Conservation (phyloP, 2,797 vertebrate genomes). For the Falco columbarius region DNA sequence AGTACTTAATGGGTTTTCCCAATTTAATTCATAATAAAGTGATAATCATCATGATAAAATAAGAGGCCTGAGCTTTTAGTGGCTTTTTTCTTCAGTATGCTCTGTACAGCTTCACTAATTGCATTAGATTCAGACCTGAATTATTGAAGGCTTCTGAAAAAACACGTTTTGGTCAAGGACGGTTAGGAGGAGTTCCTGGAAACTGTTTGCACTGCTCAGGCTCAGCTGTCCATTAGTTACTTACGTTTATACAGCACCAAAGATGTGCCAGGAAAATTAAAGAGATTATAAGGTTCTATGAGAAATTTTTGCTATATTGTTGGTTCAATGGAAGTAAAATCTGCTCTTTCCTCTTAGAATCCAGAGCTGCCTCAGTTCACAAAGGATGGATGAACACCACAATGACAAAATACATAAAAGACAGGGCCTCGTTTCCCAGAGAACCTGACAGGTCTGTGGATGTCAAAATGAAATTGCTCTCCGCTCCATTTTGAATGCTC, state of each 20-base stretch:
- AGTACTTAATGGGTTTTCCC: background rate
- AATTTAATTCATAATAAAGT: background rate
- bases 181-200: background rate
- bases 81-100: background rate
- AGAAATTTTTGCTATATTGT: background rate
- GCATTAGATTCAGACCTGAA: background rate
- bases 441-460: background rate
- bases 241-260: background rate
- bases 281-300: background rate
- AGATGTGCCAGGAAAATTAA: background rate
- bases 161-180: background rate
- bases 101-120: conserved; percentile 11
- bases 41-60: background rate
- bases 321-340: background rate
- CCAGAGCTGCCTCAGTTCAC: background rate
- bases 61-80: background rate
- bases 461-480: background rate
- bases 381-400: background rate
- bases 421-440: background rate
- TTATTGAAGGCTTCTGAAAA: conserved; percentile 22
- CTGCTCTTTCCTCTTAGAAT: background rate
- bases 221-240: background rate
- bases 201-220: background rate
- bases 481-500: accelerated
- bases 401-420: background rate